Evolutionary conservation across 2,888 invertebrate genomes (phyloP).

Genomic region (Nowickia ferox): DNA sequence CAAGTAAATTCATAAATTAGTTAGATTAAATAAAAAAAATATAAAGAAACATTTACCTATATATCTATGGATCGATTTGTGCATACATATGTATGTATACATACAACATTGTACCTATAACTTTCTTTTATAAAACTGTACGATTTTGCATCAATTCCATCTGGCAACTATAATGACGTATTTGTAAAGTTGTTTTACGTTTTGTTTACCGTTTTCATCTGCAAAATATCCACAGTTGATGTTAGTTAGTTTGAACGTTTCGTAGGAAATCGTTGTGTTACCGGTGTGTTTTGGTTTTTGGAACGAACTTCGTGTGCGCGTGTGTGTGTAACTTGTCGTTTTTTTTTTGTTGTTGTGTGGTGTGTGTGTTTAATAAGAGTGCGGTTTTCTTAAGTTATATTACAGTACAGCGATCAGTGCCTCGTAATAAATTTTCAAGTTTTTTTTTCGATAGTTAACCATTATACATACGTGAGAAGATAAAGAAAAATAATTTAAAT

Average conservation of each 20-base stretch:
- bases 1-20: too few relatives aligned
- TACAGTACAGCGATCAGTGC: conserved; percentile 47
- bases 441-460: conserved; percentile 48
- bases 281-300: conserved; percentile 45
- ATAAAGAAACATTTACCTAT: too few relatives aligned
- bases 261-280: conserved; percentile 63
- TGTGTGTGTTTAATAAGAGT: conserved; percentile 57
- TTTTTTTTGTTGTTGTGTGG: conserved; percentile 20
- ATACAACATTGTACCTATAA: too few relatives aligned
- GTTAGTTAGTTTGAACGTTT: conserved; percentile 64
- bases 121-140: too few relatives aligned
- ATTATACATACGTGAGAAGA: not conserved
- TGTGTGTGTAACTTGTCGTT: conserved; percentile 33
- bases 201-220: conserved; percentile 47
- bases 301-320: conserved; percentile 9
- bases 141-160: not conserved
- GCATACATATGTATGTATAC: too few relatives aligned
- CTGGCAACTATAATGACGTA: not conserved
- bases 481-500: conserved; percentile 12
- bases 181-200: conserved; percentile 4
- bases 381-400: conserved; percentile 49
- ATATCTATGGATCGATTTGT: too few relatives aligned
- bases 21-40: too few relatives aligned
- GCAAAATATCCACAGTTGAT: conserved; percentile 53
- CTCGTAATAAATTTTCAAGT: conserved; percentile 35